Evolutionary conservation across 1,140 invertebrate genomes (phyloP), one percentile per base, ranked within the genome.

Genomic region (Archivesica marissinica): DNA sequence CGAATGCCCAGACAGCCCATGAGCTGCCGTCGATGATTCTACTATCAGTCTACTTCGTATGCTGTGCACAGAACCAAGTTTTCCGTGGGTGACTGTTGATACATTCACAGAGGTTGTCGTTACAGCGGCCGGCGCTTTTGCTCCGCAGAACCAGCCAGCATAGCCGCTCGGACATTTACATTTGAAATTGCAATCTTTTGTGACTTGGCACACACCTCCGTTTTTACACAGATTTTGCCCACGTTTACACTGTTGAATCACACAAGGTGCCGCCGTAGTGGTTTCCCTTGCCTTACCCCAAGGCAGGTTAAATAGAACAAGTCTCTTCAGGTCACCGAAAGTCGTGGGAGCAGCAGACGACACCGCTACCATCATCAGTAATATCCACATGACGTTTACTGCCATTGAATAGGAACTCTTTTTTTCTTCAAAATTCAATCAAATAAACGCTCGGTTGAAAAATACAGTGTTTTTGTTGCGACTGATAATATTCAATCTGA

Each of bases 101-200:
- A 52, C 17, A 52, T 52, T 23, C 50, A 59, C 9, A 28, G 59
- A 35, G 7, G 17, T 33, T 64, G 23, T 64, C 38, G 30, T 28
- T 7, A 28, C 3, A 3, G 38, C 30, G 20, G 30, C 2, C 3
- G 59, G 30, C 2, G n/a, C 2, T 64, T 64, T 64, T 4, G 20
- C 30, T 2, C n/a, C 59, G 38, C 59, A 64, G 38, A 64, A 64
- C 59, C 59, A 64, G 1, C 59, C 59, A 64, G 30, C 38, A 20
- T 35, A 64, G 15, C 59, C 59, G 1, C 38, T 35, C 2, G 30
- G 30, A 15, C 59, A 64, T 64, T 35, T 64, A 64, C 59, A 64
- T 64, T 33, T 64, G n/a, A 64, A 64, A 64, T 33, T 64, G n/a
- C 59, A 64, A 35, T 35, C 30, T 7, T 35, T 64, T 7, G 59